These are phyloP conservation scores for Typhlichthys subterraneus DNA, from an alignment of 2,797 vertebrate genomes.

Conservation along the genomic window DNA sequence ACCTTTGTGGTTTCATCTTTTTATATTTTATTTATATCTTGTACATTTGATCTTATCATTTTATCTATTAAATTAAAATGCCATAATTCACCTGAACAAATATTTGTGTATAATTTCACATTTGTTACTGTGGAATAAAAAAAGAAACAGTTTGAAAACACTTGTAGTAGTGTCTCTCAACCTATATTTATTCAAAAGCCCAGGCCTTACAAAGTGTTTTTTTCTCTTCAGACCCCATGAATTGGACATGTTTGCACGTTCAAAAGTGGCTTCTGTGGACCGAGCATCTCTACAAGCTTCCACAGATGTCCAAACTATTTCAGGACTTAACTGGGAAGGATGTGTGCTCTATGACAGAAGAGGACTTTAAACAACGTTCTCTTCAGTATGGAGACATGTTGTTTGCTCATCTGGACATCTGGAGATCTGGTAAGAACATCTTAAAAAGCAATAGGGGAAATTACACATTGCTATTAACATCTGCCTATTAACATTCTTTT, in stretches of 20 bases:
- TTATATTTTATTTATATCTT: too few relatives aligned
- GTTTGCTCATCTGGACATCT: constrained; percentile 94
- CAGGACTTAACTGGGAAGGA: constrained; percentile 87
- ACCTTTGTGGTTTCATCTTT: too few relatives aligned
- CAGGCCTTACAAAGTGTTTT: not conserved
- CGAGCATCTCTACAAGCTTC: constrained; percentile 90
- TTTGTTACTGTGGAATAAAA: too few relatives aligned
- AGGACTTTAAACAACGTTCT: constrained; percentile 88
- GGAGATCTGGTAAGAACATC: constrained; percentile 86
- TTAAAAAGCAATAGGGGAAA: not conserved
- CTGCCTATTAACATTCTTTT: too few relatives aligned
- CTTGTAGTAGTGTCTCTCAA: too few relatives aligned
- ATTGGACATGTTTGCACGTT: constrained; percentile 88
- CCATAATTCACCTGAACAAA: too few relatives aligned
- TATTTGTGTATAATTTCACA: too few relatives aligned
- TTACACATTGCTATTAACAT: not conserved
- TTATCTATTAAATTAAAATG: too few relatives aligned
- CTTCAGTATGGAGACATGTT: constrained; percentile 86
- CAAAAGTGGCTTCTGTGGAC: constrained; percentile 98
- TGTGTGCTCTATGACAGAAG: constrained; percentile 89
- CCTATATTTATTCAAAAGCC: too few relatives aligned
- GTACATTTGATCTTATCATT: too few relatives aligned
- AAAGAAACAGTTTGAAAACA: too few relatives aligned
- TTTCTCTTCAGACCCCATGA: constrained; percentile 80
- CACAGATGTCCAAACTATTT: constrained; percentile 85